These are phyloP conservation scores for Megaceryle torquata DNA, from an alignment of 2,113 vertebrate species.

Conservation along the genomic window DNA sequence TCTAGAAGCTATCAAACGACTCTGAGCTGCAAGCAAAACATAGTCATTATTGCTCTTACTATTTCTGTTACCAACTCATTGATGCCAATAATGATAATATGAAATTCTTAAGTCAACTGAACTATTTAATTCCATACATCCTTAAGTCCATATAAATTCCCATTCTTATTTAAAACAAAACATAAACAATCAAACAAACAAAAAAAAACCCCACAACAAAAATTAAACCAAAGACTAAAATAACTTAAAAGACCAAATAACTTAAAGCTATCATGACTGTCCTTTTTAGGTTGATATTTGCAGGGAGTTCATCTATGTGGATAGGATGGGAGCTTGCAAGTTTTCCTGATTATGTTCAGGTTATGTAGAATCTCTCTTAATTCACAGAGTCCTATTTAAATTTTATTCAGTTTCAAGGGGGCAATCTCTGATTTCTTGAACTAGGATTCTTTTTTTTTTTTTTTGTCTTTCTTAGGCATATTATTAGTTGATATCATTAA, in stretches of 20 bases:
- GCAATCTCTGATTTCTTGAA: not conserved
- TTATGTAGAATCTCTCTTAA: not conserved
- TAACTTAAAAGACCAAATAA: rapidly evolving
- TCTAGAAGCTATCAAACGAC: not conserved
- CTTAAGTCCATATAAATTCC: not conserved
- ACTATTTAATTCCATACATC: not conserved
- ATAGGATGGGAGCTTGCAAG: not conserved
- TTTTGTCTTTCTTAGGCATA: not conserved
- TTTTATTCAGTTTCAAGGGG: not conserved
- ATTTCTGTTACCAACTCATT: not conserved
- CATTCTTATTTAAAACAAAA: not conserved
- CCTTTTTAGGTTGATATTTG: not conserved
- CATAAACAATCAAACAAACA: not conserved
- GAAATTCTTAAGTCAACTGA: not conserved
- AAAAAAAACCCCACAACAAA: not conserved
- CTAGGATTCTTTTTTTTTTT: not conserved
- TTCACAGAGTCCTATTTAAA: not conserved
- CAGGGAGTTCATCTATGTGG: not conserved
- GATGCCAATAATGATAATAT: not conserved
- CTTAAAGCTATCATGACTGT: not conserved
- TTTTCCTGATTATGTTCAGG: not conserved
- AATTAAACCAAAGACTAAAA: not conserved
- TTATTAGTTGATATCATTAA: not conserved
- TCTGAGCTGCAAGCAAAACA: not conserved
- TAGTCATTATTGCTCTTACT: not conserved